Evolutionary conservation across 2,888 invertebrate genomes (phyloP), one percentile per base, ranked within the genome.

Genomic region (Frankliniella fusca): DNA sequence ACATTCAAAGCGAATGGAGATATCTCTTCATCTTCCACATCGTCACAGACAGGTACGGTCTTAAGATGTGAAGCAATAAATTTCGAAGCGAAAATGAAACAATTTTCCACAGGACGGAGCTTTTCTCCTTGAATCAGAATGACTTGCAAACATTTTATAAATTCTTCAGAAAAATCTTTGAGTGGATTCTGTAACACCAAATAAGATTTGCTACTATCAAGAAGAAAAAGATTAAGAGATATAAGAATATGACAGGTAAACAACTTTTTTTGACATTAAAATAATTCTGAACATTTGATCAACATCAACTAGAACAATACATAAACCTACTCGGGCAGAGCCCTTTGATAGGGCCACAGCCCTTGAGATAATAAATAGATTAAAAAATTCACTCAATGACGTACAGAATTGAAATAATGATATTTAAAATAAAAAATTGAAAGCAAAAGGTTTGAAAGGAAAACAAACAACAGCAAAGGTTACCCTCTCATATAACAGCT

Each of bases 81-180:
- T 84, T 92, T 93, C 0, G 94, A 92, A 48, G 93, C 92, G 88
- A 94, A 95, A 83, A 92, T 90, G 1, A 95, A 88, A 0, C 92
- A 91, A 65, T 93, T 89, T 85, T 94, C 92, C 0, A 94, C 92
- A 85, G 91, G 91, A 12, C 92, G 91, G 86, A 93, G 93, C 20
- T 91, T 90, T 84, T 94, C 93, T 18, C 92, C 92, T 81, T 91
- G 90, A 0, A 92, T 90, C 86, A 95, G 91, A 48, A 92, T 89
- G 82, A 92, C 90, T 84, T 90, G 91, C 0, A 94, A 87, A 80
- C 92, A 92, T 85, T 90, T 90, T 70, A 92, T 90, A 85, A 94
- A 94, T 70, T 91, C 91, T 76, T 90, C 88, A 84, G 91, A 90
- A 86, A 95, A 95, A 1, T 87, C 87, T 38, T 91, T 89, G 84